Evolutionary conservation across 2,113 vertebrate genomes (phyloP).

Genomic region (Nibea albiflora): DNA sequence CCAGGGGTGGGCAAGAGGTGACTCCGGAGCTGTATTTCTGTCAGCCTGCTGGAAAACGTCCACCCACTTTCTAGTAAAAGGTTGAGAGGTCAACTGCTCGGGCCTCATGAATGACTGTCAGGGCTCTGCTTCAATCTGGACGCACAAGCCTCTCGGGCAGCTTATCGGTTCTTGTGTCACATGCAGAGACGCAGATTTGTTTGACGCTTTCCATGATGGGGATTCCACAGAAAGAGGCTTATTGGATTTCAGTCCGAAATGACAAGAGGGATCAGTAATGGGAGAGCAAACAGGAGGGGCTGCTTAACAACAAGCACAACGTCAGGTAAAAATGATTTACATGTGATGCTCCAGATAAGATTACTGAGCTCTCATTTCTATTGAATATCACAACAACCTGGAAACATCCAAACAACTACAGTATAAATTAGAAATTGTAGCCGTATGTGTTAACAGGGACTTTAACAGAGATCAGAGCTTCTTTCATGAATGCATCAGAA

Average conservation of each 20-base stretch:
- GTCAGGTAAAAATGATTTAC: not conserved
- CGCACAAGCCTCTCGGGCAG: not conserved
- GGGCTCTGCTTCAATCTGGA: not conserved
- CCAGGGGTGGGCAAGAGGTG: conserved; percentile 35
- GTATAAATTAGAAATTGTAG: too few relatives aligned
- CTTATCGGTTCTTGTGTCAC: not conserved
- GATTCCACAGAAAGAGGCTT: not conserved
- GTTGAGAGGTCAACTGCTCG: conserved; percentile 37
- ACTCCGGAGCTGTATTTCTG: conserved; percentile 56
- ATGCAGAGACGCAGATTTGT: not conserved
- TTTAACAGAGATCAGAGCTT: too few relatives aligned
- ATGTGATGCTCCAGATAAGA: not conserved
- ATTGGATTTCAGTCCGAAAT: not conserved
- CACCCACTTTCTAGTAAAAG: conserved; percentile 46
- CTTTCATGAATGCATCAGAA: too few relatives aligned
- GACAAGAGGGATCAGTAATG: not conserved
- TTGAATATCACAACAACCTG: too few relatives aligned
- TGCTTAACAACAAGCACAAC: not conserved
- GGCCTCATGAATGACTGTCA: conserved; percentile 1
- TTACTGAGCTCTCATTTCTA: too few relatives aligned
- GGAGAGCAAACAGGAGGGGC: not conserved
- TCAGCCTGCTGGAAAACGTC: conserved; percentile 47
- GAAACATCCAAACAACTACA: too few relatives aligned
- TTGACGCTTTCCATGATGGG: not conserved
- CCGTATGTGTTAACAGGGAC: too few relatives aligned